These are phyloP conservation scores for Sorex maritimensis DNA, from an alignment of 2,797 vertebrate species.

Conservation along the genomic window DNA sequence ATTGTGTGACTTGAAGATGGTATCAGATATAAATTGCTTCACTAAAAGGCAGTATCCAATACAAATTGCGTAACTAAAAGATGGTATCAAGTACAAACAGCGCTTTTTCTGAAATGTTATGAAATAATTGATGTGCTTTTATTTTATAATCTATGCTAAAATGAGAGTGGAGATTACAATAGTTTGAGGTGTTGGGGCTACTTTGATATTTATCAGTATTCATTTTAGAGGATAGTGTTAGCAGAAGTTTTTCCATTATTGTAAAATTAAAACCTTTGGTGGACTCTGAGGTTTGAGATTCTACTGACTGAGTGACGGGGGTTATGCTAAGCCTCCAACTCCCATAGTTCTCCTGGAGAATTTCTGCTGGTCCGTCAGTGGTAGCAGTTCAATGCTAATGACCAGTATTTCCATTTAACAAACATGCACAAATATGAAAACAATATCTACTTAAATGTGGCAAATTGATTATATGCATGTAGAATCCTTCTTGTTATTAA, in stretches of 20 bases:
- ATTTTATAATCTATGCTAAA: background rate
- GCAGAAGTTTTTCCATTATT: too few species aligned
- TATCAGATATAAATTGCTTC: background rate
- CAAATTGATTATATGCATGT: background rate
- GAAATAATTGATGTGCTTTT: slow-evolving; percentile 20
- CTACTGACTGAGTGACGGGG: background rate
- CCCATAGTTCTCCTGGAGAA: background rate
- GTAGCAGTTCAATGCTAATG: background rate
- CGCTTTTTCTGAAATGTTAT: slow-evolving; percentile 37
- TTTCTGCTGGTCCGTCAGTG: background rate
- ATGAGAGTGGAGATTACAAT: slow-evolving; percentile 2
- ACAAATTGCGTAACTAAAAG: slow-evolving; percentile 35
- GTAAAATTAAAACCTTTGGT: background rate
- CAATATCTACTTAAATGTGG: background rate
- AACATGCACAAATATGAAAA: background rate
- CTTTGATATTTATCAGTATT: slow-evolving; percentile 38
- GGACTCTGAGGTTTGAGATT: slow-evolving; percentile 17
- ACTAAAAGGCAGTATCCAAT: slow-evolving; percentile 2
- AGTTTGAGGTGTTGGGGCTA: background rate
- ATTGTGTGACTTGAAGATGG: slow-evolving; percentile 22
- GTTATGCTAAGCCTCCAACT: background rate
- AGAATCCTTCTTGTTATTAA: background rate
- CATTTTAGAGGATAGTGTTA: background rate
- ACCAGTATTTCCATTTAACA: slow-evolving; percentile 9
- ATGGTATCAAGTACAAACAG: background rate